Conservation (phyloP, 1,140 invertebrate species). For the Uloborus diversus region DNA sequence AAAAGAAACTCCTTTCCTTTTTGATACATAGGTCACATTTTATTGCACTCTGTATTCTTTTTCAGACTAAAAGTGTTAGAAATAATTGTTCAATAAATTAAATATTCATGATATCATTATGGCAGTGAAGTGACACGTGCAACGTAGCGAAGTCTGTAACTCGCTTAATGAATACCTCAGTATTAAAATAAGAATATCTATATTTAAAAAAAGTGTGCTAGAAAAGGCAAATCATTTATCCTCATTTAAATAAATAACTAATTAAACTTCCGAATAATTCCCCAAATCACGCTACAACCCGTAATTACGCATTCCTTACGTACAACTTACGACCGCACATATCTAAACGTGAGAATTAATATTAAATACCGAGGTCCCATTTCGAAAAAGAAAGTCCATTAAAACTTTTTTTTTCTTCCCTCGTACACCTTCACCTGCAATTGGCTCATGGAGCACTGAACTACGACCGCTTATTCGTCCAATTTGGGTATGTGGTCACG, state of each 20-base stretch:
- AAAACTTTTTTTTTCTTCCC: not conserved
- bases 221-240: no score
- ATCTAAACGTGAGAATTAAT: constrained; percentile 9
- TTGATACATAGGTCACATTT: no score
- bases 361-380: constrained; percentile 18
- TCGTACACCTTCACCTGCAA: constrained; percentile 6
- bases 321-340: not conserved
- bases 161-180: no score
- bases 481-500: constrained; percentile 19
- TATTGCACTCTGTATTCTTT: no score
- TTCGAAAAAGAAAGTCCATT: not conserved
- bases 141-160: no score
- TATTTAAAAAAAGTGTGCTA: no score
- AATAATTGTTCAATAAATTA: no score
- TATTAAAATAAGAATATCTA: no score
- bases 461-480: constrained; percentile 35
- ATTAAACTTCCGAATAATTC: constrained; percentile 36
- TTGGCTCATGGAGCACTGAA: constrained; percentile 19
- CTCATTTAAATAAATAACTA: constrained; percentile 39
- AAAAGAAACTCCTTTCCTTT: no score
- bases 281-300: constrained; percentile 16
- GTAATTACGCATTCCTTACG: constrained; percentile 24
- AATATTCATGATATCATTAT: no score
- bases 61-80: no score
- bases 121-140: no score